Base-by-base conservation (phyloP, 2,888 invertebrate genomes). In the Trichacis sp. region DNA sequence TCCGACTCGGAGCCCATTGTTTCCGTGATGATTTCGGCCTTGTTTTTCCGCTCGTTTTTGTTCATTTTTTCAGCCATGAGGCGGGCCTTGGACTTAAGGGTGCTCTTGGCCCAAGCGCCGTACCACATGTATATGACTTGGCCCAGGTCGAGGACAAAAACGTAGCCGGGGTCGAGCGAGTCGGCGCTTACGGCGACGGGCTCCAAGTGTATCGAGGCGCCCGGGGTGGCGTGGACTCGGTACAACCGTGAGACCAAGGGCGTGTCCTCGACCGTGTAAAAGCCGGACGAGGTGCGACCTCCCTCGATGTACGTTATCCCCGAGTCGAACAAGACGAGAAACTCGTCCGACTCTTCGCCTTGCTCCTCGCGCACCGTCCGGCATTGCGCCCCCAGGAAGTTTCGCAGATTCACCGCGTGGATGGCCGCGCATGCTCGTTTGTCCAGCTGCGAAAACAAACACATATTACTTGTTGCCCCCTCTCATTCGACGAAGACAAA, bases 51-150 rank as follows among this genome's bases (percentile, higher is more conserved):
- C 84, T 99, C 99, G 79, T 97, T 96, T 85, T 98, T 98, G 85
- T 98, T 99, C 59, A 99, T 95, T 85, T 98, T 98, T 84, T 99
- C 99, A 1, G 98, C 95, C 87, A 99, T 91, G 11, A 99, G 86
- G 53, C 97, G 88, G 0, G 93, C 90, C 81, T 94, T 96, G 0
- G 95, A 96, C 80, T 94, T 94, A 0, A 96, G 85, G 0, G 95
- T 96, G 77, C 95, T 96, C 81, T 94, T 95, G 0, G 95, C 91
- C 77, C 90, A 91, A 72, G 91, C 92, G 20, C 97, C 96, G 77
- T 92, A 89, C 98, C 98, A 99, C 69, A 98, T 88, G 82, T 90
- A 97, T 73, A 98, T 93, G 77, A 90, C 88, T 38, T 90, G 88
- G 1, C 96, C 96, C 24, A 90, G 90, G 81, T 99, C 98, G 42